Conservation (phyloP, 2,113 vertebrate genomes). For the Synchiropus splendidus region DNA sequence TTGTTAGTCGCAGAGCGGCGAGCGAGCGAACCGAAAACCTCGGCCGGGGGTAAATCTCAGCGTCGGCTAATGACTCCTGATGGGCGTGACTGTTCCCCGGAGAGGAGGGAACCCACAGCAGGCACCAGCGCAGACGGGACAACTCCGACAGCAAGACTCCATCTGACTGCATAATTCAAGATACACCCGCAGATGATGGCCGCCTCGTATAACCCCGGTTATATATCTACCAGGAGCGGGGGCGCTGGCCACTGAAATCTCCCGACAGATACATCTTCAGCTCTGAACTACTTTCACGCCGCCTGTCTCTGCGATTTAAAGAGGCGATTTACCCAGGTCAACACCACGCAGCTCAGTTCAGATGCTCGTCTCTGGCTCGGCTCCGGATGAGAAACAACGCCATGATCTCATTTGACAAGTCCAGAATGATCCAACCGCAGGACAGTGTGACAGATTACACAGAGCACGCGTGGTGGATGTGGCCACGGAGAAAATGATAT, state of each 20-base stretch:
- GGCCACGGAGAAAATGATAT: too few species aligned
- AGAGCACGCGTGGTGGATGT: constrained; percentile 11
- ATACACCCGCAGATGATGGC: not conserved
- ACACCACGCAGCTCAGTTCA: constrained; percentile 27
- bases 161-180: constrained; percentile 8
- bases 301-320: constrained; percentile 22
- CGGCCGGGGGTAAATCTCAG: constrained; percentile 20
- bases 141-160: constrained; percentile 17
- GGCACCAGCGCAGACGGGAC: constrained; percentile 28
- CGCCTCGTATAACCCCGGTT: constrained; percentile 9
- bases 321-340: constrained; percentile 33
- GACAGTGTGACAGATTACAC: constrained; percentile 21
- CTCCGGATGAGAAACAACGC: constrained; percentile 21
- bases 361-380: constrained; percentile 31
- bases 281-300: constrained; percentile 13
- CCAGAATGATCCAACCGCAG: constrained; percentile 36
- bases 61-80: constrained; percentile 56
- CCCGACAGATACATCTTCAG: constrained; percentile 22
- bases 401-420: constrained; percentile 46
- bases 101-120: constrained; percentile 25
- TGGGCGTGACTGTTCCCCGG: constrained; percentile 40
- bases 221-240: constrained; percentile 28
- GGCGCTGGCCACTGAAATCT: constrained; percentile 12
- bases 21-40: too few species aligned
- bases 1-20: constrained; percentile 17